Percentiles rank a stretch among this genome's conserved stretches.
phyloP scores from a whole-genome alignment of 1,140 invertebrate genomes.

The Camponotus floridanus region DNA sequence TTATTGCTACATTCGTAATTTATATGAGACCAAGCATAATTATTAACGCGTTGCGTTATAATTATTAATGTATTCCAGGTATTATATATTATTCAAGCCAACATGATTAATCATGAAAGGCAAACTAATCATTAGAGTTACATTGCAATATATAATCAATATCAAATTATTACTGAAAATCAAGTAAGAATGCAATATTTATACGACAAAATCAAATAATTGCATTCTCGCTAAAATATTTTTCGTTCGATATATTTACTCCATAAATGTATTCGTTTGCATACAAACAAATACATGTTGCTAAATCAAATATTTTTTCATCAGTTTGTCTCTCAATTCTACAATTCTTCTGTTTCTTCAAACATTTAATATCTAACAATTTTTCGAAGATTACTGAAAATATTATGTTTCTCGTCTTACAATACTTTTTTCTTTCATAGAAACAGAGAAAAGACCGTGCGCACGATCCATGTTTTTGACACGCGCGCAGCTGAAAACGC shows the following conservation, averaged over 20 bases:
- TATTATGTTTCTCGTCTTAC: slow-evolving; percentile 8
- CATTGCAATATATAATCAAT: slow-evolving; percentile 33
- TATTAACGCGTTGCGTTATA: slow-evolving; percentile 44
- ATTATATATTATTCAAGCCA: slow-evolving; percentile 50
- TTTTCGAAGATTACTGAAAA: slow-evolving; percentile 44
- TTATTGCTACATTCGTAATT: slow-evolving; percentile 30
- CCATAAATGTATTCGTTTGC: background rate
- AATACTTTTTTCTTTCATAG: slow-evolving; percentile 42
- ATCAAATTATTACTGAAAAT: slow-evolving; percentile 18
- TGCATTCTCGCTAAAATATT: background rate
- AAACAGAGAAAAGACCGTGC: background rate
- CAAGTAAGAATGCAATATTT: background rate
- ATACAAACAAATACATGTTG: background rate
- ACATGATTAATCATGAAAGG: slow-evolving; percentile 49
- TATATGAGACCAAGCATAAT: slow-evolving; percentile 49
- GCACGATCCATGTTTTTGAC: background rate
- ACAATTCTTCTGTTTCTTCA: background rate
- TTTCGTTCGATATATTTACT: background rate
- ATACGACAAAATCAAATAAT: background rate
- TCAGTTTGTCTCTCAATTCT: background rate
- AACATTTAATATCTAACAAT: slow-evolving; percentile 42
- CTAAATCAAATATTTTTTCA: background rate
- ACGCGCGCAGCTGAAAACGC: background rate
- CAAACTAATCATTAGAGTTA: slow-evolving; percentile 38
- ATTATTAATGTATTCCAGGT: slow-evolving; percentile 55